Evolutionary conservation across 2,888 invertebrate species (phyloP).

Genomic region (Hirtodrosophila histrioides): DNA sequence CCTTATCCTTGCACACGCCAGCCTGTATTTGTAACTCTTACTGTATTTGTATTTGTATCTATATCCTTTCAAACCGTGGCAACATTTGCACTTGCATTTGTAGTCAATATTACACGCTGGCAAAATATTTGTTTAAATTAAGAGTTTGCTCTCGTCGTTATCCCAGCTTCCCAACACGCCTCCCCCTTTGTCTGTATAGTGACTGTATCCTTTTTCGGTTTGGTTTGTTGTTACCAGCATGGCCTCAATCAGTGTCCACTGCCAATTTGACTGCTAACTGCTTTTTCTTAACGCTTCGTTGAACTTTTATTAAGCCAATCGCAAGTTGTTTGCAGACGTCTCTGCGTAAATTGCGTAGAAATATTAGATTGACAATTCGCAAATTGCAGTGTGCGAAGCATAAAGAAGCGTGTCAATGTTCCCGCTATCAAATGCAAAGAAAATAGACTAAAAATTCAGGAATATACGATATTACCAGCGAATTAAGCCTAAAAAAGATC

Average conservation of each 20-base stretch:
- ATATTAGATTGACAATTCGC: slow-evolving; percentile 72
- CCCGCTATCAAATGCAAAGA: slow-evolving; percentile 3
- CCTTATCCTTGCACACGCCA: slow-evolving; percentile 7
- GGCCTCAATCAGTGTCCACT: slow-evolving; percentile 60
- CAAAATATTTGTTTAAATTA: slow-evolving; percentile 72
- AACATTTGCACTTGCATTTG: slow-evolving; percentile 82
- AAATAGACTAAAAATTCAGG: background rate
- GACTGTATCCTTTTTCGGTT: slow-evolving; percentile 9
- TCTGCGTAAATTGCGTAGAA: slow-evolving; percentile 55
- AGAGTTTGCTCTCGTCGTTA: slow-evolving; percentile 28
- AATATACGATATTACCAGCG: no score
- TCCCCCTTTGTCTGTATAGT: background rate
- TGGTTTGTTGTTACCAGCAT: slow-evolving; percentile 5
- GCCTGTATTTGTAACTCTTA: slow-evolving; percentile 17
- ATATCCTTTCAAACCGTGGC: slow-evolving; percentile 78
- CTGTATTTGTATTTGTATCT: slow-evolving; percentile 8
- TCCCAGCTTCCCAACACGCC: background rate
- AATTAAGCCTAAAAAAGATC: no score
- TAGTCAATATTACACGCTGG: slow-evolving; percentile 77
- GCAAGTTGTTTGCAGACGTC: slow-evolving; percentile 36
- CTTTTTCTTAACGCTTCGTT: slow-evolving; percentile 76
- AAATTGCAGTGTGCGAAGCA: slow-evolving; percentile 61
- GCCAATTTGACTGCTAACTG: slow-evolving; percentile 70
- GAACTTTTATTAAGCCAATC: slow-evolving; percentile 68
- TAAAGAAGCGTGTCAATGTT: slow-evolving; percentile 67